Evolutionary conservation across 2,113 vertebrate species (phyloP).

Genomic region (Nansenia antarctica): DNA sequence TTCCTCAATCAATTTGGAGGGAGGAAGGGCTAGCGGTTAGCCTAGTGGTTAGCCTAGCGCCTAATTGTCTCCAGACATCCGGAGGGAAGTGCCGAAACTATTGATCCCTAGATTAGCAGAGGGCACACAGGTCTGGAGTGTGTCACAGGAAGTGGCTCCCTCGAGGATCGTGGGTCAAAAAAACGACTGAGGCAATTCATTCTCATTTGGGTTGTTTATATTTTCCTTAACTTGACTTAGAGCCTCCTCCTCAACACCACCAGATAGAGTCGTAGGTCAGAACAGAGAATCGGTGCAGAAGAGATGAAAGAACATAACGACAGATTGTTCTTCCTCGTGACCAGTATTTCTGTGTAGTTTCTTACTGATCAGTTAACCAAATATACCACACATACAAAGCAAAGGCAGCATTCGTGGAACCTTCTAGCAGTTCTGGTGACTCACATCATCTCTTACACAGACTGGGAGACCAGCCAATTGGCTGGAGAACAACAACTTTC

Average conservation of each 20-base stretch:
- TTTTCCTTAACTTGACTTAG: not conserved
- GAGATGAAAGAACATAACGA: not conserved
- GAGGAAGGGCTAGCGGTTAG: slow-evolving; percentile 7
- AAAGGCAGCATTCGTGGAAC: too few relatives aligned
- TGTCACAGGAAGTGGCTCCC: not conserved
- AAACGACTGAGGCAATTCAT: not conserved
- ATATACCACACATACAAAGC: not conserved
- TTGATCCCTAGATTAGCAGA: slow-evolving; percentile 36
- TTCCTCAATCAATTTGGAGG: too few relatives aligned
- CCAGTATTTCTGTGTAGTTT: not conserved
- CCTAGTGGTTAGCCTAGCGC: slow-evolving; percentile 10
- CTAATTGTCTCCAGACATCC: slow-evolving; percentile 18
- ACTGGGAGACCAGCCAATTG: not conserved
- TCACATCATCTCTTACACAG: not conserved
- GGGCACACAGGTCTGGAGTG: not conserved
- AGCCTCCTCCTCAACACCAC: not conserved
- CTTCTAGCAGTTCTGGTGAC: too few relatives aligned
- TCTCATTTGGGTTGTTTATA: not conserved
- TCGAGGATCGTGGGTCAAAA: not conserved
- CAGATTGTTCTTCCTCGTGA: not conserved
- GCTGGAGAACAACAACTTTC: not conserved
- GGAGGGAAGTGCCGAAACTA: not conserved
- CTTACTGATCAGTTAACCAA: not conserved
- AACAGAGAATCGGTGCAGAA: not conserved
- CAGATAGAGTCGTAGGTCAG: not conserved